Base-by-base conservation (phyloP, 2,888 invertebrate species). In the Leptinotarsa haldemani region DNA sequence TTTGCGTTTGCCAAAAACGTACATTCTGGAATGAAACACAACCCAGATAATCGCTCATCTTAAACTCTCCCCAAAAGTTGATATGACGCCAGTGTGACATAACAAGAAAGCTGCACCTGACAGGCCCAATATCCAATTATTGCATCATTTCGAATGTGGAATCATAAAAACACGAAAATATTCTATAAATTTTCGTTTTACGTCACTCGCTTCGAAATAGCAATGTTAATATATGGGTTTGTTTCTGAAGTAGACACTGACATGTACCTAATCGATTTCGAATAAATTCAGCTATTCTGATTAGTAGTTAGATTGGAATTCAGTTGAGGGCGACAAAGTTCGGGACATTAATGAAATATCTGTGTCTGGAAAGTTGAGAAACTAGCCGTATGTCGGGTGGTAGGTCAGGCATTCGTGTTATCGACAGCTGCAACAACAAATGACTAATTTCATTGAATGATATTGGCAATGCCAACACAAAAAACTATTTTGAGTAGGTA, bases 131-230 rank as follows among this genome's bases (percentile, higher is more conserved):
- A 56, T 22, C 4, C 13, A 15, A n/a, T 16, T 50, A 15, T 50
- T 50, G 50, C n/a, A 50, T 50, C 50, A 50, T 50, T 56, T 25
- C 22, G 22, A 20, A 22, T 56, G 56, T 15, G 56, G 22, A 56
- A 20, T 56, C 15, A 22, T 15, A 15, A 56, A 56, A 56, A 56
- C 25, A 56, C 20, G 22, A 56, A 56, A 20, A 56, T 20, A 56
- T 22, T 56, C 56, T 56, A 56, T 56, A 56, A 13, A 56, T 56
- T 56, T 56, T 56, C 22, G 56, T 2, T 50, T 22, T 56, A 25
- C 56, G 56, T 56, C 56, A 56, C 56, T 56, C 56, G 20, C 56
- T 56, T 56, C 56, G 15, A 22, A 56, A 56, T 56, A 56, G 56
- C 20, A 56, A 22, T 16, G 56, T 56, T 56, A 22, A 25, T 56